Percentiles rank a stretch among this genome's conserved stretches.
phyloP scores from a whole-genome alignment of 2,113 vertebrate species.

The Cercocebus atys region DNA sequence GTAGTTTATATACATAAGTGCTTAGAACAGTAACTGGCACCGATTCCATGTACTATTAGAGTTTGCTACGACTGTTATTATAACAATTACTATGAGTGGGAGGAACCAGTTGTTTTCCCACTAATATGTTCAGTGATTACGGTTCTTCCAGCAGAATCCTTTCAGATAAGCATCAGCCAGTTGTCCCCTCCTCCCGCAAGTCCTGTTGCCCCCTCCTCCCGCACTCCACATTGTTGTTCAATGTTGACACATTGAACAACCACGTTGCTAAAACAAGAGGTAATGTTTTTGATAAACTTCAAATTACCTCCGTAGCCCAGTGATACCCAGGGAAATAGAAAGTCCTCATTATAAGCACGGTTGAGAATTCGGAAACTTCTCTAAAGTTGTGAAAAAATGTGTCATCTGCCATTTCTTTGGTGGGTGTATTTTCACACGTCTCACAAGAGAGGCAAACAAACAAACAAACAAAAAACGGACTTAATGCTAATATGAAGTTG shows the following conservation, averaged over 20 bases:
- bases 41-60: background rate
- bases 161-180: background rate
- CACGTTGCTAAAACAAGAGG: background rate
- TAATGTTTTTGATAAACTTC: background rate
- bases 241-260: background rate
- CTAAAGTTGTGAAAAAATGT: background rate
- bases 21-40: background rate
- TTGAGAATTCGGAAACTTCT: background rate
- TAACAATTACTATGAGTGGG: background rate
- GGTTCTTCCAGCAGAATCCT: background rate
- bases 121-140: background rate
- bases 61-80: background rate
- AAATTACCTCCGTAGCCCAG: background rate
- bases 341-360: background rate
- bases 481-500: background rate
- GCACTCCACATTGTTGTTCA: too few relatives aligned
- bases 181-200: too few relatives aligned
- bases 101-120: background rate
- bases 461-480: background rate
- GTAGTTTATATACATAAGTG: background rate
- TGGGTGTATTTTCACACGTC: background rate
- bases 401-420: background rate
- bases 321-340: constrained; percentile 13
- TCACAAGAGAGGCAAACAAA: background rate
- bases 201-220: background rate